Base-by-base conservation (phyloP, 2,113 vertebrate species). In the Megalops atlanticus region DNA sequence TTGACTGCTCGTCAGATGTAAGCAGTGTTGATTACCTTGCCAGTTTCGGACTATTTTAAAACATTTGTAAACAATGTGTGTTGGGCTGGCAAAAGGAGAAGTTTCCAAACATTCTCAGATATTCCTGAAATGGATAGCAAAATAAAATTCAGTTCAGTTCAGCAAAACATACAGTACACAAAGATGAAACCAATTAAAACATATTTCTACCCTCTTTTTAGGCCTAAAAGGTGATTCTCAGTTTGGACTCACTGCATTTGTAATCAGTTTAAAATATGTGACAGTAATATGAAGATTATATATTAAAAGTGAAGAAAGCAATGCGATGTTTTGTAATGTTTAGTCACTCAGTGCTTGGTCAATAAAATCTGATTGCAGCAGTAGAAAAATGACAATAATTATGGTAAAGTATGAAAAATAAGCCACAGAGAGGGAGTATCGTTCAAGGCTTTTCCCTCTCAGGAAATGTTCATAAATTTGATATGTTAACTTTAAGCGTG, bases 11-110 rank as follows among this genome's bases (percentile, higher is more conserved):
- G 24, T 33, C 5, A 69, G 18, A 27, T 71, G 21, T 24, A 4
- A 58, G 35, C 10, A 24, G 52, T n/a, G 38, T 24, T 82, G 83
- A 83, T 88, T 85, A 89, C 91, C 83, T 83, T 73, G 49, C 81
- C 4, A 0, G 81, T 47, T 88, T 89, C 88, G 86, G 87, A 71
- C 71, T 47, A 88, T 88, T 89, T 87, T 85, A 75, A 85, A 43
- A 41, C 83, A 14, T 33, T 79, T 31, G 86, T 88, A 90, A 92
- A 92, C 85, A 45, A 81, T 76, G 47, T 80, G 83, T 83, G 80
- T 78, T 81, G 84, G 76, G 36, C 47, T 84, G 39, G 69, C 74
- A 10, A 49, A 79, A 85, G 84, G 82, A 82, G 78, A 76, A 68
- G 83, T 85, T 90, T 90, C 89, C 85, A 83, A 81, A 79, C 83